phyloP scores from a whole-genome alignment of 2,797 vertebrate genomes.

The Etheostoma nigrum region DNA sequence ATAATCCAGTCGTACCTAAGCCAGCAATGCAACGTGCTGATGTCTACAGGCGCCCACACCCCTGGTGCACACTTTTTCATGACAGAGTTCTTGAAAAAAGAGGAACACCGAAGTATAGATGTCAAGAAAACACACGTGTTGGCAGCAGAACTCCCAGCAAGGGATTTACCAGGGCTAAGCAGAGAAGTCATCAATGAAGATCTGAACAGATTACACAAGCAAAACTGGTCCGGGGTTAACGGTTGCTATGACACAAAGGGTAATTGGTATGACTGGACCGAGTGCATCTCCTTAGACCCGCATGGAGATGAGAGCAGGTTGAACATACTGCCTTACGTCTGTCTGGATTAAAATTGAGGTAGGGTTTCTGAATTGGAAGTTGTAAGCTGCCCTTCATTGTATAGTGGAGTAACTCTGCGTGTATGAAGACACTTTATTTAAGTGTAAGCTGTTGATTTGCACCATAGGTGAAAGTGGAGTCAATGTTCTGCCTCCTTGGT shows the following conservation, averaged over 20 bases:
- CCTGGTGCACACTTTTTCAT: slow-evolving; percentile 90
- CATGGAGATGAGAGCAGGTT: slow-evolving; percentile 92
- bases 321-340: slow-evolving; percentile 96
- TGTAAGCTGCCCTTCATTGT: slow-evolving; percentile 2
- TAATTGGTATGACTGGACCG: slow-evolving; percentile 97
- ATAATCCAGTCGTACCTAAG: slow-evolving; percentile 95
- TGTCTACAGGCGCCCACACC: slow-evolving; percentile 88
- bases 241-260: slow-evolving; percentile 94
- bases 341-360: slow-evolving; percentile 88
- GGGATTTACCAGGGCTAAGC: slow-evolving; percentile 89
- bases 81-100: slow-evolving; percentile 91
- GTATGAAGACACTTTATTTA: slow-evolving; percentile 29
- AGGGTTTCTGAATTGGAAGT: slow-evolving; percentile 8
- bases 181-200: slow-evolving; percentile 88
- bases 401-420: background rate
- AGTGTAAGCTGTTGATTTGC: slow-evolving; percentile 53
- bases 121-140: slow-evolving; percentile 86
- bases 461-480: slow-evolving; percentile 31
- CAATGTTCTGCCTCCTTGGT: slow-evolving; percentile 20
- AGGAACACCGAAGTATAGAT: slow-evolving; percentile 86
- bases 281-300: slow-evolving; percentile 93
- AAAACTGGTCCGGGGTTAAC: slow-evolving; percentile 94
- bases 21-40: slow-evolving; percentile 93
- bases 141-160: slow-evolving; percentile 81
- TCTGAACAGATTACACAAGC: slow-evolving; percentile 87